phyloP scores from a whole-genome alignment of 2,113 vertebrate genomes.

The Bagarius yarrelli region DNA sequence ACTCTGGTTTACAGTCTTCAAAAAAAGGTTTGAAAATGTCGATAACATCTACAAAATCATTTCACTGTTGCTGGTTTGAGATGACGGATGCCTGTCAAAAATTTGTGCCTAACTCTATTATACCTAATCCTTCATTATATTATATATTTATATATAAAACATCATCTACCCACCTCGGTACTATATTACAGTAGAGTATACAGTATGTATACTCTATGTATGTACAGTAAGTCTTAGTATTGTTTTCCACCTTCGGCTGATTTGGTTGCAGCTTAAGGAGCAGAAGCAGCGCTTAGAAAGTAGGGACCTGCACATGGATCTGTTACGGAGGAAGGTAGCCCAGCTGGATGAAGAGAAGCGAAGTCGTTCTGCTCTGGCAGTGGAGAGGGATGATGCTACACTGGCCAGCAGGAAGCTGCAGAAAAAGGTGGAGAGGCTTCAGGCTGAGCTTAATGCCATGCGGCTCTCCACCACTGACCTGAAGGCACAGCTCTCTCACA shows the following conservation, averaged over 20 bases:
- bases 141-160: not conserved
- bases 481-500: conserved; percentile 80
- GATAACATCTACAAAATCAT: not conserved
- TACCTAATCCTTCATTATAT: not conserved
- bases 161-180: too few relatives aligned
- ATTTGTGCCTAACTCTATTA: not conserved
- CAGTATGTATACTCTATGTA: too few relatives aligned
- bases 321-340: conserved; percentile 81
- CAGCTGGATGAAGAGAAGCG: conserved; percentile 84
- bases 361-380: conserved; percentile 62
- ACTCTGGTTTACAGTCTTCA: conserved; percentile 77
- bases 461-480: conserved; percentile 76
- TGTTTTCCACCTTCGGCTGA: not conserved
- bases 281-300: conserved; percentile 84
- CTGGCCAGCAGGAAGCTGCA: conserved; percentile 73
- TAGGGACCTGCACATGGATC: conserved; percentile 81
- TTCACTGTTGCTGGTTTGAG: not conserved
- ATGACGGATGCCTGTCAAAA: not conserved
- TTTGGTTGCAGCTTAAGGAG: conserved; percentile 73
- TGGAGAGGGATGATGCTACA: conserved; percentile 75
- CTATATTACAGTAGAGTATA: not conserved
- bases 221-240: too few relatives aligned
- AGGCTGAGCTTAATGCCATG: conserved; percentile 73
- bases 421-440: conserved; percentile 80
- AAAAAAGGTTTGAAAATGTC: conserved; percentile 76